phyloP scores from a whole-genome alignment of 2,113 vertebrate genomes.

The Burhinus oedicnemus region DNA sequence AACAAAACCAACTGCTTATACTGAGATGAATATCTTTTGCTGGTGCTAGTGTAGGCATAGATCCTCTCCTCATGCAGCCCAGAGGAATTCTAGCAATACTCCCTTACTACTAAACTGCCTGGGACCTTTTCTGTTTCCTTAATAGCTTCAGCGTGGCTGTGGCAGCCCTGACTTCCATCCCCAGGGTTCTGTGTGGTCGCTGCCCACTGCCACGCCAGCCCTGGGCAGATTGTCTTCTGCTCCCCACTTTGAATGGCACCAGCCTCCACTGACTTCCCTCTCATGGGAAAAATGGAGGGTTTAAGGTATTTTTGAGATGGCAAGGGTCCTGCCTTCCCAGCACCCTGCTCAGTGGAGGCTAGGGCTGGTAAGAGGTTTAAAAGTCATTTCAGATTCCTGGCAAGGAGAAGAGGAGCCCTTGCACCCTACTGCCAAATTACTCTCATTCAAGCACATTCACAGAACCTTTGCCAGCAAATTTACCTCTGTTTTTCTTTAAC shows the following conservation, averaged over 20 bases:
- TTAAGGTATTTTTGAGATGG: background rate
- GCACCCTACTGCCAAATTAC: background rate
- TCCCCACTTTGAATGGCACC: background rate
- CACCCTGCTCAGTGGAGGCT: rapidly evolving
- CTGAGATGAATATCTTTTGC: background rate
- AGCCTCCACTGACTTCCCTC: background rate
- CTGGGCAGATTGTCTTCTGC: background rate
- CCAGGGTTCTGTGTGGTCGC: rapidly evolving
- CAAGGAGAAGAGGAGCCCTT: background rate
- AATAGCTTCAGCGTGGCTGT: background rate
- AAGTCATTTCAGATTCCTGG: background rate
- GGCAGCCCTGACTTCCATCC: background rate
- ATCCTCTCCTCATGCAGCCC: background rate
- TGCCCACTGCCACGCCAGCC: background rate
- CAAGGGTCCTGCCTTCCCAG: background rate
- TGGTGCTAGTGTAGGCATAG: background rate
- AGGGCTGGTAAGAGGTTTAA: background rate
- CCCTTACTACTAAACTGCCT: background rate
- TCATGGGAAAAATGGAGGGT: background rate
- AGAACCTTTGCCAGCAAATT: background rate
- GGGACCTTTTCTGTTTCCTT: background rate
- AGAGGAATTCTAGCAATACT: background rate
- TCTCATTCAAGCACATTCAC: background rate
- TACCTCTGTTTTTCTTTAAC: constrained; percentile 3
- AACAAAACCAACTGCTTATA: background rate